Evolutionary conservation across 2,888 invertebrate species (phyloP).

Genomic region (Platynereis dumerilii): DNA sequence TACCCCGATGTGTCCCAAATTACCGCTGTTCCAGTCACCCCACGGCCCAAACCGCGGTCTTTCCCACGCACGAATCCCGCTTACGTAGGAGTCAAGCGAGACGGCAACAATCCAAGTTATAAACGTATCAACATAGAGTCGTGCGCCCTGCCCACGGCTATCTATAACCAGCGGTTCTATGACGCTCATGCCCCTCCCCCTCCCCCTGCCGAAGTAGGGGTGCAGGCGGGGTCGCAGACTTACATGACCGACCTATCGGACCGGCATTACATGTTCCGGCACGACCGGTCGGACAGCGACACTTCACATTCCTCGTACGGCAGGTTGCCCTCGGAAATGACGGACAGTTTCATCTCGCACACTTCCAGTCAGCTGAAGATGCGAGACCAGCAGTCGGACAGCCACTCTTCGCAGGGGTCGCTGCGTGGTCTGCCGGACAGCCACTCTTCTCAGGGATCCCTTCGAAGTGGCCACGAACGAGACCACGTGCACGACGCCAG

Average conservation of each 20-base stretch:
- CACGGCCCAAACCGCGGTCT: constrained; percentile 52
- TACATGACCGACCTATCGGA: constrained; percentile 20
- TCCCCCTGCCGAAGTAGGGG: constrained; percentile 5
- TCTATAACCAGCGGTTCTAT: constrained; percentile 36
- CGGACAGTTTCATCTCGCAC: constrained; percentile 49
- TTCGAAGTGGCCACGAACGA: constrained; percentile 40
- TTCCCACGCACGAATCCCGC: constrained; percentile 62
- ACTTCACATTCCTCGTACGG: constrained; percentile 58
- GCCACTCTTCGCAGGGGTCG: constrained; percentile 68
- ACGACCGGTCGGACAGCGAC: constrained; percentile 59
- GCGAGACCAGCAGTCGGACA: constrained; percentile 45
- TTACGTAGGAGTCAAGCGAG: constrained; percentile 54
- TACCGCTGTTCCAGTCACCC: constrained; percentile 41
- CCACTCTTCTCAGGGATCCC: constrained; percentile 58
- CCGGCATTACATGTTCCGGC: constrained; percentile 39
- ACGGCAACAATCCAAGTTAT: constrained; percentile 44
- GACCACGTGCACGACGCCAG: constrained; percentile 18
- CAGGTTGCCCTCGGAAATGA: constrained; percentile 34
- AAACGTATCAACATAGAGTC: constrained; percentile 46
- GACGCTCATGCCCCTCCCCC: constrained; percentile 18
- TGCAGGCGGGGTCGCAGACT: constrained; percentile 17
- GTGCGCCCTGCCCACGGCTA: constrained; percentile 33
- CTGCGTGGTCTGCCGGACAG: constrained; percentile 61
- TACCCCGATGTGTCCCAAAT: constrained; percentile 42
- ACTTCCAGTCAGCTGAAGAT: constrained; percentile 27